Base-by-base conservation (phyloP, 2,888 invertebrate species). In the Gryllus longicercus region DNA sequence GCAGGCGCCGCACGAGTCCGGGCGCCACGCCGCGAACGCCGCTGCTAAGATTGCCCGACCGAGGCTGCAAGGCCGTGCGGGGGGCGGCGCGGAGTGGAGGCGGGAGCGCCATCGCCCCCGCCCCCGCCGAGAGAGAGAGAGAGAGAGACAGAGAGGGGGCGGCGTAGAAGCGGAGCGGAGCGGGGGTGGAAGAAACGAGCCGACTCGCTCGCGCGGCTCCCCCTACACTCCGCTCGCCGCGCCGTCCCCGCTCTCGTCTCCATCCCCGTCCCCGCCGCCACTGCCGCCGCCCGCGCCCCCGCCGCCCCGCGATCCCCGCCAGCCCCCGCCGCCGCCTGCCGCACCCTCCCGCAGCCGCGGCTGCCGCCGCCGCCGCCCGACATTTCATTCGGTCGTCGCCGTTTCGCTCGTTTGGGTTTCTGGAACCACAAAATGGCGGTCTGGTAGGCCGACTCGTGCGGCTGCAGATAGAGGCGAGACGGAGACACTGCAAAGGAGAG, bases 351-450 rank as follows among this genome's bases (percentile, higher is more conserved):
- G 21, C 38, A 78, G 49, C 79, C 74, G 77, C 50, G 75, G 74
- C 78, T 38, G 18, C 79, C 79, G 50, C 38, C 77, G 74, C 77
- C 76, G 50, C 38, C 77, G 74, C 77, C 76, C 80, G 76, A 79
- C 78, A 76, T 76, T 78, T 77, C 80, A 74, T 50, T 78, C 80
- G 80, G 74, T 80, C 80, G 80, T 80, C 79, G 82, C 76, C 79
- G 80, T 78, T 74, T 51, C 81, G 81, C 81, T 81, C 82, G 82
- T 82, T 82, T 82, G 82, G 79, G 77, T 79, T 79, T 79, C 78
- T 78, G 78, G 51, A 78, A 82, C 82, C 82, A 81, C 82, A 82
- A 82, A 82, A 82, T 82, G 82, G 82, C 82, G 82, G 82, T 80
- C 63, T 50, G 76, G 74, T 74, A 75, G 76, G 50, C 50, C 50